Evolutionary conservation across 2,113 vertebrate species (phyloP).

Genomic region (Istiophorus platypterus): DNA sequence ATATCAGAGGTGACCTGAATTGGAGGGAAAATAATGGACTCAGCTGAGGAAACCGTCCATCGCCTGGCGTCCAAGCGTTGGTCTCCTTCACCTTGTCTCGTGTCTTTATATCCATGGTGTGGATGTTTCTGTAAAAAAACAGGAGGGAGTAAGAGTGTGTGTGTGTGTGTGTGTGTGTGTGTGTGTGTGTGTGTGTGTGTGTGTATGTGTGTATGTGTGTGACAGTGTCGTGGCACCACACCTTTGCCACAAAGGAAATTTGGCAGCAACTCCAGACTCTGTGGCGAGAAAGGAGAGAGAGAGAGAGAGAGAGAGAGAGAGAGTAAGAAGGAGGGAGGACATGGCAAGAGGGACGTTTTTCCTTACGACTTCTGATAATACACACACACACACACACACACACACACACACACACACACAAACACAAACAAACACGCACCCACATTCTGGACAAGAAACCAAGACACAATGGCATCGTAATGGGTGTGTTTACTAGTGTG

Average conservation of each 20-base stretch:
- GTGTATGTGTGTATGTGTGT: conserved; percentile 10
- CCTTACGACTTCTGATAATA: conserved; percentile 57
- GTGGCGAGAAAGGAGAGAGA: conserved; percentile 80
- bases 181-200: background rate
- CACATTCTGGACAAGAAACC: conserved; percentile 59
- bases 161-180: conserved; percentile 24
- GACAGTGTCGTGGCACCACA: conserved; percentile 84
- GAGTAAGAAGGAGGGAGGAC: conserved; percentile 52
- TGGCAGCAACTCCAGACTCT: conserved; percentile 83
- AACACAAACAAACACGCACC: conserved; percentile 51
- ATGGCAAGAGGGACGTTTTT: conserved; percentile 55
- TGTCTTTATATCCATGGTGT: background rate
- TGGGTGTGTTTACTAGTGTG: conserved; percentile 66
- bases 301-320: conserved; percentile 52
- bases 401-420: conserved; percentile 31
- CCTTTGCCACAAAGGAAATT: conserved; percentile 90
- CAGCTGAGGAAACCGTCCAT: conserved; percentile 5
- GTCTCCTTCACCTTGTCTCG: background rate
- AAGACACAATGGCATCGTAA: conserved; percentile 78
- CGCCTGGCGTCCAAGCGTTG: background rate
- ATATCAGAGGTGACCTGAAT: background rate
- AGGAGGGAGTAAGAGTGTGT: background rate
- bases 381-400: conserved; percentile 30
- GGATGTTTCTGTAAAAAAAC: conserved; percentile 1
- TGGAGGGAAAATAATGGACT: background rate